Base-by-base conservation (phyloP, 2,113 vertebrate genomes). In the Rutilus rutilus region DNA sequence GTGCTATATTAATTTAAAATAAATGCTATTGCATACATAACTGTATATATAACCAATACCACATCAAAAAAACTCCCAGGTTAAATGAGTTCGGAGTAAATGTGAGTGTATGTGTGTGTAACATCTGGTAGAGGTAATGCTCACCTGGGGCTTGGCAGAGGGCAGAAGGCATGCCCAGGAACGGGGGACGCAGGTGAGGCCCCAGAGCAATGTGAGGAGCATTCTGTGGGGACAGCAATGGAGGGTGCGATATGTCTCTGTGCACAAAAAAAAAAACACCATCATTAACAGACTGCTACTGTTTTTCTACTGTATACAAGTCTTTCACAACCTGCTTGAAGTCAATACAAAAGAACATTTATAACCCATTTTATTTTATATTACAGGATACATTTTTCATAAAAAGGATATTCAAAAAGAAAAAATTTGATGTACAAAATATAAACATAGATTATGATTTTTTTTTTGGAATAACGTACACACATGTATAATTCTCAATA, bases 81-180 rank as follows among this genome's bases (percentile, higher is more conserved):
- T 52, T 52, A 76, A 76, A 76, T 25, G 45, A 76, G 73, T 8
- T 76, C 11, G 15, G 9, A 54, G 25, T 30, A 54, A 30, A 42
- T 15, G 23, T 80, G 23, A 42, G 45, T 36, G 19, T 78, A 27
- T 69, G 57, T 25, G 19, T 78, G 42, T 69, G 42, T 25, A 59
- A 36, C 23, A 52, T 36, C 25, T 80, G 82, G 25, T 10, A 67
- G 36, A 83, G 79, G 27, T 67, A 8, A 59, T 17, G 50, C 96
- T 96, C 93, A 99, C 98, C 98, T 92, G 98, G 97, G 0, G 96
- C 94, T 93, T 97, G 98, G 94, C 97, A 99, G 82, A 99, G 94
- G n/a, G 97, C 95, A 0, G 98, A 97, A 77, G 97, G 97, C 94
- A 99, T 95, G 92, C 97, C 97, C 25, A 99, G 91, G 90, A 99